Conservation (phyloP, 2,113 vertebrate genomes). For the Mesitornis unicolor region DNA sequence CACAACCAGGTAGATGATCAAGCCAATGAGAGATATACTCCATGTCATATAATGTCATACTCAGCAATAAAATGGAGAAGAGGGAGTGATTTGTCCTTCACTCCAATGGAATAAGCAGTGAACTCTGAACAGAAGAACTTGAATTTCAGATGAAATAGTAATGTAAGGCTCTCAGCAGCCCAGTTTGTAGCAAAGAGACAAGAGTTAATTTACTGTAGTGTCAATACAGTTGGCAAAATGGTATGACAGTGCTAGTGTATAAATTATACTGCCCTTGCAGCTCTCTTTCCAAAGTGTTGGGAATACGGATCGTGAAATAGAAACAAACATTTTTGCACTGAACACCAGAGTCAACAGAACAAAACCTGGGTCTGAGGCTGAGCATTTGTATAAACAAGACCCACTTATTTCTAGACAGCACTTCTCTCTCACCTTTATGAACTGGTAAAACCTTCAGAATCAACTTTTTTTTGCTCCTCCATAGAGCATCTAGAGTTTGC, state of each 20-base stretch:
- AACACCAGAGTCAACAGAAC: not conserved
- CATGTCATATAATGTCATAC: not conserved
- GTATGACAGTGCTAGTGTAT: not conserved
- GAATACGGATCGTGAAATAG: not conserved
- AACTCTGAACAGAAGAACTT: not conserved
- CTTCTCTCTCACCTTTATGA: not conserved
- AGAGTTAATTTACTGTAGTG: not conserved
- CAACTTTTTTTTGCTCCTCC: not conserved
- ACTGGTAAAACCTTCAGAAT: not conserved
- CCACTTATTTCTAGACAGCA: not conserved
- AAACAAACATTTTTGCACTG: not conserved
- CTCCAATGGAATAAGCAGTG: not conserved
- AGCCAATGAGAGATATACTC: not conserved
- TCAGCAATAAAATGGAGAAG: not conserved
- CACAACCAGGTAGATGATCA: not conserved
- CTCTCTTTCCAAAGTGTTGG: not conserved
- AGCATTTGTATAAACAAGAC: not conserved
- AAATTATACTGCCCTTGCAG: not conserved
- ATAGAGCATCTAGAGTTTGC: not conserved
- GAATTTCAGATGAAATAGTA: not conserved
- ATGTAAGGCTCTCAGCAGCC: not conserved
- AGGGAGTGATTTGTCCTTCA: not conserved
- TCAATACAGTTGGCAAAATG: not conserved
- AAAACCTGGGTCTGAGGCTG: not conserved
- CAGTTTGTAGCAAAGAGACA: not conserved